A percentile compares a stretch with the other conserved stretches of the same genome.
These are phyloP conservation scores for Andrena dorsata DNA, from an alignment of 2,888 invertebrate genomes.

Conservation along the genomic window DNA sequence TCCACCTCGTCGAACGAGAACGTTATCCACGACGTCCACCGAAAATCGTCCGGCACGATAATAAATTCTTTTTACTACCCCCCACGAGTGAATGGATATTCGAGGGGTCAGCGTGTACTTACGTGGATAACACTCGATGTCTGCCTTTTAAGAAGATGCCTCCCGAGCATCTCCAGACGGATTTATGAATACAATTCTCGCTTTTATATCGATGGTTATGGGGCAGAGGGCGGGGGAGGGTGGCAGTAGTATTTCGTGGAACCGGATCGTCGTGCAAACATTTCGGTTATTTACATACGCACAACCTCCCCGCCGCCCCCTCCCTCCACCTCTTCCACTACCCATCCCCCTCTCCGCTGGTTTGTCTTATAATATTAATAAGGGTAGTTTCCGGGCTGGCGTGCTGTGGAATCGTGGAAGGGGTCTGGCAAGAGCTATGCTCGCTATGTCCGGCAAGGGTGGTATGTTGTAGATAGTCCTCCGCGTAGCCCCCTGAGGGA, in stretches of 20 bases:
- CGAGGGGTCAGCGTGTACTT: background rate
- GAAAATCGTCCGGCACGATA: slow-evolving; percentile 33
- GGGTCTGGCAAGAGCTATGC: slow-evolving; percentile 83
- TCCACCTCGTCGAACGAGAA: slow-evolving; percentile 48
- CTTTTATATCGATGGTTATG: background rate
- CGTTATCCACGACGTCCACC: slow-evolving; percentile 20
- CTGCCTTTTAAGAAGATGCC: background rate
- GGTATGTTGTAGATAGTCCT: slow-evolving; percentile 83
- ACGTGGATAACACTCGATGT: background rate
- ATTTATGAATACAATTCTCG: background rate
- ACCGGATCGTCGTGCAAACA: slow-evolving; percentile 75
- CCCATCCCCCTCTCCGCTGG: slow-evolving; percentile 57
- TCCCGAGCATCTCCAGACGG: background rate
- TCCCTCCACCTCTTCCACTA: slow-evolving; percentile 31
- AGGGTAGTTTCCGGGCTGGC: slow-evolving; percentile 82
- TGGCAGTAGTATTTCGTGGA: slow-evolving; percentile 37
- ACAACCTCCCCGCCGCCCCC: slow-evolving; percentile 49
- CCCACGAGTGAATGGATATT: background rate
- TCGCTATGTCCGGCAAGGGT: slow-evolving; percentile 84
- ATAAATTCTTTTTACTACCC: slow-evolving; percentile 42
- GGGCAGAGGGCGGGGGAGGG: background rate
- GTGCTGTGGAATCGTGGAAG: slow-evolving; percentile 77
- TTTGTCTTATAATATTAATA: slow-evolving; percentile 84
- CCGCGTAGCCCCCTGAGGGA: slow-evolving; percentile 80
- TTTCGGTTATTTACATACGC: slow-evolving; percentile 80